Conservation (phyloP, 2,888 invertebrate species). For the Yponomeuta malinellus region DNA sequence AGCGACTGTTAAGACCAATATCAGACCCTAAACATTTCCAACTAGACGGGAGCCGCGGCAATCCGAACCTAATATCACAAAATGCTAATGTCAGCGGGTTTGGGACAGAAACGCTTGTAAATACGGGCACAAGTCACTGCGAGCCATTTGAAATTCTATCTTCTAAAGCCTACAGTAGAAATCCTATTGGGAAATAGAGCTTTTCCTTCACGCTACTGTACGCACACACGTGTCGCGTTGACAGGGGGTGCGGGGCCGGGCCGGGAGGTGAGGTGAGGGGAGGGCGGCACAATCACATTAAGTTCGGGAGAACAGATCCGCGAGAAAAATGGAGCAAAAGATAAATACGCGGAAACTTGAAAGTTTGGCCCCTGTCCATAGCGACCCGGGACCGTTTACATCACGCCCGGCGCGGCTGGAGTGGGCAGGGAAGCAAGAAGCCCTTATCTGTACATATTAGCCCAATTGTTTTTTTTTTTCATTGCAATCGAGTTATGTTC, state of each 20-base stretch:
- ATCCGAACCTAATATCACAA: neutral
- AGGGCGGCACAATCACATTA: neutral
- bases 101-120: neutral
- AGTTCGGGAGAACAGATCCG: neutral
- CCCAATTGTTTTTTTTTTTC: no score
- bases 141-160: neutral
- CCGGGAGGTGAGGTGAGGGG: neutral
- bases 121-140: neutral
- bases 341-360: slow-evolving; percentile 1
- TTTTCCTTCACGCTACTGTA: no score
- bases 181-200: neutral
- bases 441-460: no score
- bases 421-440: no score
- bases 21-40: no score
- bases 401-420: neutral
- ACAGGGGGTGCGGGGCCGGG: neutral
- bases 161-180: neutral
- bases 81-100: neutral
- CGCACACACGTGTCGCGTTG: neutral
- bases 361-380: neutral
- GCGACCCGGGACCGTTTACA: neutral
- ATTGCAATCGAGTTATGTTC: no score
- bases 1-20: no score
- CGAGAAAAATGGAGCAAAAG: slow-evolving; percentile 3
- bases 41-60: no score